Percentiles rank a stretch among this genome's conserved stretches.
These are phyloP conservation scores for Lepisosteus osseus DNA, from an alignment of 2,113 vertebrate genomes.

Conservation along the genomic window DNA sequence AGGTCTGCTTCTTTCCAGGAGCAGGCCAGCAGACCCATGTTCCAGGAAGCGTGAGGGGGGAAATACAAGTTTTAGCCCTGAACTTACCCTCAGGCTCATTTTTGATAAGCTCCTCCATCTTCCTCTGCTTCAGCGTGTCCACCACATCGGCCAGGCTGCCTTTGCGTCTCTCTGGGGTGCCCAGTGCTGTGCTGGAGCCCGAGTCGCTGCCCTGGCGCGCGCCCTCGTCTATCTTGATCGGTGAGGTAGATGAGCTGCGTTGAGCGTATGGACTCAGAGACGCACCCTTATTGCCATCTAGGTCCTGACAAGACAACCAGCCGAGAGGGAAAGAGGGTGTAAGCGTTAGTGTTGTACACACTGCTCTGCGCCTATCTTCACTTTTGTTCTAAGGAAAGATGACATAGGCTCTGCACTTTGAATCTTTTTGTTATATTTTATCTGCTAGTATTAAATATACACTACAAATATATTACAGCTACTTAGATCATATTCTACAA, in stretches of 20 bases:
- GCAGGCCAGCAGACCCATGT: too few relatives aligned
- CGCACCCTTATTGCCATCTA: slow-evolving; percentile 88
- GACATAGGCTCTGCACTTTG: too few relatives aligned
- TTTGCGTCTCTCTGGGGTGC: slow-evolving; percentile 93
- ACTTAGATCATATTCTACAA: too few relatives aligned
- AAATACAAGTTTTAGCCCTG: too few relatives aligned
- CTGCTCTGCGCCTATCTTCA: too few relatives aligned
- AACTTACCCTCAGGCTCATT: slow-evolving; percentile 95
- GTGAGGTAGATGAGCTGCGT: slow-evolving; percentile 98
- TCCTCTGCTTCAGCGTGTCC: slow-evolving; percentile 96
- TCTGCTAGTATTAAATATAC: too few relatives aligned
- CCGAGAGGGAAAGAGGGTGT: slow-evolving; percentile 9
- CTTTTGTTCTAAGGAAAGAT: too few relatives aligned
- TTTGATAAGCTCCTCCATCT: slow-evolving; percentile 98
- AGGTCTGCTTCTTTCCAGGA: too few relatives aligned
- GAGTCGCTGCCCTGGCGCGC: slow-evolving; percentile 83
- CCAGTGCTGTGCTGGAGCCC: slow-evolving; percentile 73
- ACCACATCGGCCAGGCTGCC: slow-evolving; percentile 96
- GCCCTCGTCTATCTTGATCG: slow-evolving; percentile 88
- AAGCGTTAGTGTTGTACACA: too few relatives aligned
- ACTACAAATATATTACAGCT: too few relatives aligned
- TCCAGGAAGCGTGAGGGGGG: too few relatives aligned
- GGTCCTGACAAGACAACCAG: slow-evolving; percentile 67
- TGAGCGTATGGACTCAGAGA: slow-evolving; percentile 86
- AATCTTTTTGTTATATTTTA: too few relatives aligned